Conservation (phyloP, 2,888 invertebrate genomes). For the Sabellastarte sp. region DNA sequence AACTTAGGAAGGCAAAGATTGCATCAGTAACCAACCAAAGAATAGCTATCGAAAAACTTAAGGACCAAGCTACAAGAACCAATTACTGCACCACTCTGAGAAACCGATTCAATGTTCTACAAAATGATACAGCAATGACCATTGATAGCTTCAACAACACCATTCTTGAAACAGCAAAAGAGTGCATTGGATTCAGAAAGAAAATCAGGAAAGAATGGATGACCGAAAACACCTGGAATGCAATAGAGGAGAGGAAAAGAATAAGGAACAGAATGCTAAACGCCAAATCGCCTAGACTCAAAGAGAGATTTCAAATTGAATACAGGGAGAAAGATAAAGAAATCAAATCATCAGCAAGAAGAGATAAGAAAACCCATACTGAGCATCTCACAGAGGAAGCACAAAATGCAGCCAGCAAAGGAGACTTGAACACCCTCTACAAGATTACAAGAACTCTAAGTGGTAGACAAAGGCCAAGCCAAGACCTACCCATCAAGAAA, state of each 20-base stretch:
- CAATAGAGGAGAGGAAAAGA: background rate
- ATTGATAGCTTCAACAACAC: background rate
- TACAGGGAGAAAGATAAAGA: background rate
- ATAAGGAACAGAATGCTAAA: background rate
- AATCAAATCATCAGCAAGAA: background rate
- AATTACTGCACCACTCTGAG: background rate
- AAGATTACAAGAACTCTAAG: background rate
- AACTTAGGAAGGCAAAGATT: background rate
- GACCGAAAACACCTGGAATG: background rate
- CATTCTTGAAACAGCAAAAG: background rate
- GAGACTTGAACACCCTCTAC: background rate
- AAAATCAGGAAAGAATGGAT: background rate
- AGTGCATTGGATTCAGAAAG: background rate
- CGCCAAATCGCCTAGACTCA: background rate
- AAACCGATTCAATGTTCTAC: background rate
- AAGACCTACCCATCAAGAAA: background rate
- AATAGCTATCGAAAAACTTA: background rate
- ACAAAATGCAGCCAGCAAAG: background rate
- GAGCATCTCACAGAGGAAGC: background rate
- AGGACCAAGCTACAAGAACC: background rate
- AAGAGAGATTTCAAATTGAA: background rate
- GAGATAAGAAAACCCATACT: background rate
- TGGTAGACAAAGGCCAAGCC: too few relatives aligned
- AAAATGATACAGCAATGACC: background rate
- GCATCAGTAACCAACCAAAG: too few relatives aligned